Conservation (phyloP, 2,797 vertebrate species). For the Delichon dasypus region DNA sequence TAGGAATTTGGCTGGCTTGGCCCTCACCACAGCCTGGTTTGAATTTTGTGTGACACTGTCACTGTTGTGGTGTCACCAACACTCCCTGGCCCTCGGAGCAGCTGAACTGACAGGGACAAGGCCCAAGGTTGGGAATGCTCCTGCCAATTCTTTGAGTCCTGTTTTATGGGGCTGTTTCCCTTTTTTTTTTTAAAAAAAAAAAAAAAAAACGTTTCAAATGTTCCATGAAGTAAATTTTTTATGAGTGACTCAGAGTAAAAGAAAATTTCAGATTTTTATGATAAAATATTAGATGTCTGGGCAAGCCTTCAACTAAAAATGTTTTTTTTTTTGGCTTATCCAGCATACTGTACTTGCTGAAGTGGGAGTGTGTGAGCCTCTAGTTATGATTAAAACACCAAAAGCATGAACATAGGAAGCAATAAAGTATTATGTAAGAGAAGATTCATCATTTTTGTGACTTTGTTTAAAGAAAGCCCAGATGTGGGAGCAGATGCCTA, state of each 20-base stretch:
- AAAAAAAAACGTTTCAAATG: too few relatives aligned
- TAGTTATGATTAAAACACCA: background rate
- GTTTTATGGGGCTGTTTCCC: background rate
- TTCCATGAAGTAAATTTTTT: conserved; percentile 15
- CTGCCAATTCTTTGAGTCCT: background rate
- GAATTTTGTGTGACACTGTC: background rate
- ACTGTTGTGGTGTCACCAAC: background rate
- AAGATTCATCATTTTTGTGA: background rate
- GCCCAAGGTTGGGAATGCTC: background rate
- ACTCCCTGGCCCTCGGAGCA: background rate
- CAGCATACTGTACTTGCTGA: background rate
- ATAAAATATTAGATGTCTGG: conserved; percentile 14
- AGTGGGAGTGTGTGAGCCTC: background rate
- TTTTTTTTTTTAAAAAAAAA: too few relatives aligned
- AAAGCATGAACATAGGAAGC: background rate
- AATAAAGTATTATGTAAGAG: background rate
- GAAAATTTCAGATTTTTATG: background rate
- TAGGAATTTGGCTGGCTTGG: background rate
- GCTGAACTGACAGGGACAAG: background rate
- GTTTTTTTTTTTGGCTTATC: background rate
- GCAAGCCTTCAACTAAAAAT: background rate
- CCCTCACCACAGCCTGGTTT: accelerated
- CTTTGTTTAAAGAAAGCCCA: conserved; percentile 28
- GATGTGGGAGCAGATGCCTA: background rate
- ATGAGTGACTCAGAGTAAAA: conserved; percentile 15